A percentile compares a stretch with the other conserved stretches of the same genome.
phyloP scores from a whole-genome alignment of 1,140 invertebrate species.

The Arion vulgaris region DNA sequence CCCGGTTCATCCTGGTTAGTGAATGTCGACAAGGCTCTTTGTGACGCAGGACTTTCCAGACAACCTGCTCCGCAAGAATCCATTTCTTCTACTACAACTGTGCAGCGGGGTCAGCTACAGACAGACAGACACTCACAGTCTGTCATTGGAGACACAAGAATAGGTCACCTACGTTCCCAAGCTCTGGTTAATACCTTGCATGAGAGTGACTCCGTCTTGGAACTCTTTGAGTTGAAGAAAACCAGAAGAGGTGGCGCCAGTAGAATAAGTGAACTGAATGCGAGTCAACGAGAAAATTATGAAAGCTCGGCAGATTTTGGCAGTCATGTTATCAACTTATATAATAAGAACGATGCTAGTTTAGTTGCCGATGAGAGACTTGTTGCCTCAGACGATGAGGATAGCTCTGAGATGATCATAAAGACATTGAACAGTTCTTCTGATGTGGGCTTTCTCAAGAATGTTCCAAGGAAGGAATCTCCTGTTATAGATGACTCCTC shows the following conservation, averaged over 20 bases:
- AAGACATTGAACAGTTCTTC: neutral
- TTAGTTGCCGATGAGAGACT: neutral
- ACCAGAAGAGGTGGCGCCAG: neutral
- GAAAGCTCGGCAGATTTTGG: neutral
- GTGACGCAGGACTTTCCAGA: neutral
- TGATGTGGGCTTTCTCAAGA: neutral
- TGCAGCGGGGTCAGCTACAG: neutral
- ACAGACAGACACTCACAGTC: neutral
- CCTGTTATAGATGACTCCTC: neutral
- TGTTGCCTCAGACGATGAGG: neutral
- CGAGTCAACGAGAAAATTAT: neutral
- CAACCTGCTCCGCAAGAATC: neutral
- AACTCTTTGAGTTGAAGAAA: constrained; percentile 1
- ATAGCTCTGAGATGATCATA: neutral
- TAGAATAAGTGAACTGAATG: neutral
- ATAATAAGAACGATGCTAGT: neutral
- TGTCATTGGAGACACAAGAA: neutral
- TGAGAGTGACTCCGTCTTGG: neutral
- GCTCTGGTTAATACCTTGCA: neutral
- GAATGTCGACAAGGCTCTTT: neutral
- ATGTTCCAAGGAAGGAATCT: neutral
- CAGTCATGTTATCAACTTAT: neutral
- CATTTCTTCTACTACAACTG: neutral
- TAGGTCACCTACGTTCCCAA: neutral
- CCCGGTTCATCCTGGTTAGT: neutral